A percentile compares a stretch with the other conserved stretches of the same genome.
Conservation (phyloP, 2,113 vertebrate species). For the Apodemus speciosus region DNA sequence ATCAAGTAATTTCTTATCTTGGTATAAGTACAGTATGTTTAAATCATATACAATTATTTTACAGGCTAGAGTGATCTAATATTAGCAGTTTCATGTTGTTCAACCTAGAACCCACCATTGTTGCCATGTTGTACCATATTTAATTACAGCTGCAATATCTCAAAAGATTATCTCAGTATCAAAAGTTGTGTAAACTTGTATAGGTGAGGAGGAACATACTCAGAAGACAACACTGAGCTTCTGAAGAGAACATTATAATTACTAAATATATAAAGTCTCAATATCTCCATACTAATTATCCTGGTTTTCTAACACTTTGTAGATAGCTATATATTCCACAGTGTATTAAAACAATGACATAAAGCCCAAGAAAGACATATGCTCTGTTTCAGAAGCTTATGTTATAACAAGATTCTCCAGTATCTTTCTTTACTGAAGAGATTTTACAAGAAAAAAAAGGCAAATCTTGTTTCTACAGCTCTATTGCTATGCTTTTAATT, state of each 20-base stretch:
- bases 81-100: background rate
- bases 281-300: background rate
- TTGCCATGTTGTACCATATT: background rate
- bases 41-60: background rate
- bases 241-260: background rate
- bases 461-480: slow-evolving; percentile 59
- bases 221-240: background rate
- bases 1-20: background rate
- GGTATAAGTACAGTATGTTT: background rate
- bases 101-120: background rate
- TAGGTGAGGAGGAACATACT: background rate
- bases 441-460: slow-evolving; percentile 23
- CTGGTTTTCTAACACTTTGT: background rate
- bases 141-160: background rate
- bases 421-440: background rate
- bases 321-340: background rate
- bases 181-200: background rate
- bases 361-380: background rate
- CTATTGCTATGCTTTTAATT: slow-evolving; percentile 49
- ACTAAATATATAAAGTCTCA: background rate
- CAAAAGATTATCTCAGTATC: background rate
- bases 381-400: slow-evolving; percentile 30
- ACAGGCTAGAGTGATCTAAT: background rate
- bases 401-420: slow-evolving; percentile 49
- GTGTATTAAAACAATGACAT: background rate